These are phyloP conservation scores for Armadillidium nasatum DNA, from an alignment of 1,140 invertebrate genomes.

Conservation along the genomic window DNA sequence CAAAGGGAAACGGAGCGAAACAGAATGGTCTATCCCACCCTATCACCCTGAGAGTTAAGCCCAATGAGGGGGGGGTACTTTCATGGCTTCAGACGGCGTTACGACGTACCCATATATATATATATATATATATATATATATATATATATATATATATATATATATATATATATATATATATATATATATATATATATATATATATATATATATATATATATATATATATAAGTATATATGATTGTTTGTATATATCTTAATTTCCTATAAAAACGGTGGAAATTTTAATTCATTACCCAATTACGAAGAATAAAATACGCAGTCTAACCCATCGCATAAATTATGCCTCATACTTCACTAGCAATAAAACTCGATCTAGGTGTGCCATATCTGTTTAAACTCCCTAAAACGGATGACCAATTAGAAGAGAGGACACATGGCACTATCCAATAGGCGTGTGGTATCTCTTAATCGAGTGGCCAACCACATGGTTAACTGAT, in stretches of 20 bases:
- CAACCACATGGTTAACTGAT: conserved; percentile 1
- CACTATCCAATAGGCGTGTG: background rate
- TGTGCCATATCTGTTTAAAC: background rate
- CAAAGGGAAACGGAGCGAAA: no score
- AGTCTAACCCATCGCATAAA: background rate
- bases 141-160: no score
- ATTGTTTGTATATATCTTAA: background rate
- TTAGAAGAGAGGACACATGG: background rate
- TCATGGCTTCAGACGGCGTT: no score
- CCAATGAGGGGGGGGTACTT: no score
- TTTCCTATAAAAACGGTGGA: background rate
- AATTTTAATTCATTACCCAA: background rate
- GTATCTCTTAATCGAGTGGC: conserved; percentile 1
- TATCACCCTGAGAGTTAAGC: no score
- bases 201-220: no score
- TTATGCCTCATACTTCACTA: background rate
- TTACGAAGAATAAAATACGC: background rate
- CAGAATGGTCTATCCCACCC: no score
- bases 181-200: no score
- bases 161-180: no score
- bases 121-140: no score
- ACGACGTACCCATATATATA: no score
- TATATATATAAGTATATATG: background rate
- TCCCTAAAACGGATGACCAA: background rate
- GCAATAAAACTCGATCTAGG: conserved; percentile 4